phyloP scores from a whole-genome alignment of 2,797 vertebrate species.

The Leptatherina wallacei region DNA sequence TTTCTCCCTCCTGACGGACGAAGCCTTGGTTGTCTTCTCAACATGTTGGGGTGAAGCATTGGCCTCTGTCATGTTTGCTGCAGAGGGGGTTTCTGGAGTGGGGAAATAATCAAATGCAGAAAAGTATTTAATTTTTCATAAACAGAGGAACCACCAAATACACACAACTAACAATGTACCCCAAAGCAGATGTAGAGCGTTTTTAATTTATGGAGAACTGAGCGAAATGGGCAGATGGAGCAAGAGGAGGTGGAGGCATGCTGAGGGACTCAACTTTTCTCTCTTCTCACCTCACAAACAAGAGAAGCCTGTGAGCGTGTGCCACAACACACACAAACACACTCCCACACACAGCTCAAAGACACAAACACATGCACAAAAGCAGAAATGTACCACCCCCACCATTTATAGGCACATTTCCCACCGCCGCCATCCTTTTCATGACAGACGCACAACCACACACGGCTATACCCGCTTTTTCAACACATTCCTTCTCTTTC shows the following conservation, averaged over 20 bases:
- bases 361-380: constrained; percentile 55
- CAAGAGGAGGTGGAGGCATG: constrained; percentile 82
- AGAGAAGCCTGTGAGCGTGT: constrained; percentile 76
- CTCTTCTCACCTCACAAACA: constrained; percentile 83
- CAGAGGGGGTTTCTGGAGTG: constrained; percentile 56
- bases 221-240: constrained; percentile 82
- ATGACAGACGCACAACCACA: constrained; percentile 28
- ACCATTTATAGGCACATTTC: constrained; percentile 49
- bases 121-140: constrained; percentile 84
- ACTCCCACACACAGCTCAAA: constrained; percentile 66
- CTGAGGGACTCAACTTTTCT: constrained; percentile 78
- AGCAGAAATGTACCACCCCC: constrained; percentile 57
- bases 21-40: constrained; percentile 41
- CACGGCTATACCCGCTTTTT: constrained; percentile 17
- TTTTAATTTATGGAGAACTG: constrained; percentile 83
- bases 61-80: constrained; percentile 68
- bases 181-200: constrained; percentile 82
- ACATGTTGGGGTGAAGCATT: constrained; percentile 53
- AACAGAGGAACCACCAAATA: constrained; percentile 79
- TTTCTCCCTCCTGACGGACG: constrained; percentile 49
- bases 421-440: constrained; percentile 42
- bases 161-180: constrained; percentile 82
- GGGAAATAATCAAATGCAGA: constrained; percentile 75
- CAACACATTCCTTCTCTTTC: constrained; percentile 32
- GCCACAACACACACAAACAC: constrained; percentile 69